Conservation (phyloP, 1,140 invertebrate species). For the Nymphalis io region DNA sequence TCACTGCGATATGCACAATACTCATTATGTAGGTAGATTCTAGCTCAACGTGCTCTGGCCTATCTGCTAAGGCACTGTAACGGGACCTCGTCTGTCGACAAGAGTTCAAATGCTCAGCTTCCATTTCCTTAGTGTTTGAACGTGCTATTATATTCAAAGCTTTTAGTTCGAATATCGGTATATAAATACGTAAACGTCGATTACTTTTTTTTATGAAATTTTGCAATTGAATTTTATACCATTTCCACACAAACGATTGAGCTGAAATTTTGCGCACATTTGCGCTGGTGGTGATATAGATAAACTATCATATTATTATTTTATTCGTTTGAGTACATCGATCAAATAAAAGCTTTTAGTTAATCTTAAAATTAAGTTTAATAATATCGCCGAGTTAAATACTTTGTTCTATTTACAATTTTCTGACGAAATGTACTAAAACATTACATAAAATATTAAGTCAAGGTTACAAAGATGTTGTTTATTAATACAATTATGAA, state of each 20-base stretch:
- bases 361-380: too few relatives aligned
- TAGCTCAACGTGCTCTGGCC: constrained; percentile 38
- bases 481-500: constrained; percentile 13
- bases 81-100: constrained; percentile 43
- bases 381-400: too few relatives aligned
- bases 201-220: too few relatives aligned
- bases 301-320: too few relatives aligned
- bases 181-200: too few relatives aligned
- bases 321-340: too few relatives aligned
- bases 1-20: constrained; percentile 16
- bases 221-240: too few relatives aligned
- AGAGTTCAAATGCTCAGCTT: constrained; percentile 43
- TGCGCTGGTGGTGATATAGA: too few relatives aligned
- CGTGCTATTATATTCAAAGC: constrained; percentile 23
- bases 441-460: constrained; percentile 9
- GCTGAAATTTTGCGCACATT: too few relatives aligned
- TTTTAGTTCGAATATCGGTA: constrained; percentile 8
- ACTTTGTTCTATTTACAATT: constrained; percentile 7
- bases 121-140: constrained; percentile 39
- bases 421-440: constrained; percentile 24
- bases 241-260: too few relatives aligned
- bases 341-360: too few relatives aligned
- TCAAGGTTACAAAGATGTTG: constrained; percentile 15
- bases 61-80: constrained; percentile 45
- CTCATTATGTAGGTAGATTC: constrained; percentile 28